Evolutionary conservation across 2,888 invertebrate genomes (phyloP).

Genomic region (Himalopsyche tibetana): DNA sequence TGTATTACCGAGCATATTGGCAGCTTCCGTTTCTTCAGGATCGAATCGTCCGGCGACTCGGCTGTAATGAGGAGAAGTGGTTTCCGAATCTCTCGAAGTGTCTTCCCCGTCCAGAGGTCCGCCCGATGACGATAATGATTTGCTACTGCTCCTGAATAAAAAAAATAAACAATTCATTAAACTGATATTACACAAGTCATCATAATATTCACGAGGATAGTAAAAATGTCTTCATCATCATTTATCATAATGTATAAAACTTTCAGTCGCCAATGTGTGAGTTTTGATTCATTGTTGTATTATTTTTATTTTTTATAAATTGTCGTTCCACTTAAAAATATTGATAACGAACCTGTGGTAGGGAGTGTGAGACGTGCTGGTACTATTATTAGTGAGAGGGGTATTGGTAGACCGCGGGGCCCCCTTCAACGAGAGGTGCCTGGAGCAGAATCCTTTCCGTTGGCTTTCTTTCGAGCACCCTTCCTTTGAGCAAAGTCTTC

Average conservation of each 20-base stretch:
- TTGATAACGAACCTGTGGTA: slow-evolving; percentile 71
- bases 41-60: slow-evolving; percentile 90
- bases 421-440: slow-evolving; percentile 92
- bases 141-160: slow-evolving; percentile 76
- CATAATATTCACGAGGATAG: background rate
- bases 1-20: slow-evolving; percentile 91
- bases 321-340: background rate
- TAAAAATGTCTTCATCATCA: background rate
- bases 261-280: background rate
- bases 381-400: slow-evolving; percentile 69
- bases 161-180: background rate
- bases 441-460: slow-evolving; percentile 95
- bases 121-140: slow-evolving; percentile 76
- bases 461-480: slow-evolving; percentile 98
- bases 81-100: slow-evolving; percentile 93
- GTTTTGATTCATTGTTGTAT: too few species aligned
- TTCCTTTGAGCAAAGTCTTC: slow-evolving; percentile 95
- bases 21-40: slow-evolving; percentile 97
- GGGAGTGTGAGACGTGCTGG: slow-evolving; percentile 72
- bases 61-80: slow-evolving; percentile 87
- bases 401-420: slow-evolving; percentile 78
- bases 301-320: background rate
- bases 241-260: background rate
- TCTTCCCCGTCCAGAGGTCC: slow-evolving; percentile 87
- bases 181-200: too few species aligned